These are phyloP conservation scores for Antennarius maculatus DNA, from an alignment of 2,797 vertebrate genomes.

Conservation along the genomic window DNA sequence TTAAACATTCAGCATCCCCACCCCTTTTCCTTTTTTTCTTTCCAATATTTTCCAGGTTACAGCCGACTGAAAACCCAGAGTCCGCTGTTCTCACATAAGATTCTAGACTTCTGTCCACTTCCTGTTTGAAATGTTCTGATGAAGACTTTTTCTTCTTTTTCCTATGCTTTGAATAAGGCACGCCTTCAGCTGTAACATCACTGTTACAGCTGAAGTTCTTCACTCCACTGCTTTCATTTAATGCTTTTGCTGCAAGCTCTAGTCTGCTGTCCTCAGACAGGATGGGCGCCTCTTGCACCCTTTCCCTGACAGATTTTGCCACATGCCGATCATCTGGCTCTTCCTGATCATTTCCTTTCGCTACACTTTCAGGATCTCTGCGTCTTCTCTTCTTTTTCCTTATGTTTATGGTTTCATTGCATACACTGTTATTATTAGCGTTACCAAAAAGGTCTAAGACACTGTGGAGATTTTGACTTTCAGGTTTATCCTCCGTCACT, in stretches of 20 bases:
- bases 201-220: background rate
- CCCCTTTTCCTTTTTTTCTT: background rate
- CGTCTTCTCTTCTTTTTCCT: slow-evolving; percentile 20
- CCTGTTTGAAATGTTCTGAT: background rate
- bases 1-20: background rate
- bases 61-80: background rate
- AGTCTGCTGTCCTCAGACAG: background rate
- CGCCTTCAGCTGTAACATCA: background rate
- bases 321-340: background rate
- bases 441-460: background rate
- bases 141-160: slow-evolving; percentile 28
- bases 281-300: background rate
- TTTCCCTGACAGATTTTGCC: background rate
- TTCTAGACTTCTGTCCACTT: slow-evolving; percentile 1
- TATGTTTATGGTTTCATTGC: background rate
- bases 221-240: background rate
- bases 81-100: background rate
- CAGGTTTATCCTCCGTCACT: background rate
- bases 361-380: background rate
- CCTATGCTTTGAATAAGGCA: slow-evolving; percentile 4
- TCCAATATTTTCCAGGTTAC: background rate
- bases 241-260: background rate
- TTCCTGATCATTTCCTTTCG: slow-evolving; percentile 1
- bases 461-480: background rate
- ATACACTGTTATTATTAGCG: background rate